Percentiles rank a stretch among this genome's conserved stretches.
phyloP scores from a whole-genome alignment of 2,888 invertebrate species.

The Nebria salina region DNA sequence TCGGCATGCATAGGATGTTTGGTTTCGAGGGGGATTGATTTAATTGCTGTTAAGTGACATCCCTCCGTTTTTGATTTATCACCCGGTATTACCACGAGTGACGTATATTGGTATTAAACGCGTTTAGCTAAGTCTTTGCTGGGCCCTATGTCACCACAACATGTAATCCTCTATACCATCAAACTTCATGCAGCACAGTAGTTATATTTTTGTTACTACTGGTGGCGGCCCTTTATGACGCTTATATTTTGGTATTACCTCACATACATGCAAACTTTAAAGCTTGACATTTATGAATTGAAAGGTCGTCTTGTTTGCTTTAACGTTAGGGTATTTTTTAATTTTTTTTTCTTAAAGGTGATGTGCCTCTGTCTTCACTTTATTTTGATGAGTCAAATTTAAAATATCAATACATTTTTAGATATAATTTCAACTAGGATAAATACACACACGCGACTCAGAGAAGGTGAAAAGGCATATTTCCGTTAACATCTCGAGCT shows the following conservation, averaged over 20 bases:
- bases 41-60: conserved; percentile 51
- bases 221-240: neutral
- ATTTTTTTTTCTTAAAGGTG: neutral
- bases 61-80: conserved; percentile 46
- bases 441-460: no score
- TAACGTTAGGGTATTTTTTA: neutral
- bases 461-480: no score
- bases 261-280: conserved; percentile 37
- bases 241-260: neutral
- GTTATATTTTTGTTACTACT: neutral
- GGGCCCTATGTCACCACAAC: neutral
- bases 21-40: conserved; percentile 39
- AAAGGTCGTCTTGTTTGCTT: conserved; percentile 32
- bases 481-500: no score
- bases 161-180: conserved; percentile 26
- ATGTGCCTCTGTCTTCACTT: neutral
- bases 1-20: neutral
- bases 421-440: no score
- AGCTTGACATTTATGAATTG: conserved; percentile 31
- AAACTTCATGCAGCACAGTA: conserved; percentile 4
- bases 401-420: no score
- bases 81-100: conserved; percentile 14
- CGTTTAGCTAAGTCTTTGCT: conserved; percentile 3
- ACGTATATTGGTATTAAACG: conserved; percentile 39
- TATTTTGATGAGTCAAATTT: no score